These are phyloP conservation scores for Drosophila dives DNA, from an alignment of 2,888 invertebrate species.

Conservation along the genomic window DNA sequence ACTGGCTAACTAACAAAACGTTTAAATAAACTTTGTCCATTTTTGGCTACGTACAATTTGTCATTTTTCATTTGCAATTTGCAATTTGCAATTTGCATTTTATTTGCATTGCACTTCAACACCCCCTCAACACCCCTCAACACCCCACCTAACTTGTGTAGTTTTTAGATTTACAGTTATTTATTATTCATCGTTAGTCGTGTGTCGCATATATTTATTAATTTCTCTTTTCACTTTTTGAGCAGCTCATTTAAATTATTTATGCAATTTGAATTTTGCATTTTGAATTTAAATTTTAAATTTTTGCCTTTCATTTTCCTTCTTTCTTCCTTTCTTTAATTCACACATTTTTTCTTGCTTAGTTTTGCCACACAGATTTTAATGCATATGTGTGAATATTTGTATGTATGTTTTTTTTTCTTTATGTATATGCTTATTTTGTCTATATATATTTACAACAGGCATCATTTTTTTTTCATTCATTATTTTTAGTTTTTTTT, in stretches of 20 bases:
- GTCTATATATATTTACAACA: conserved; percentile 40
- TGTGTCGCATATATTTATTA: conserved; percentile 62
- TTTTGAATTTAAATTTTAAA: conserved; percentile 32
- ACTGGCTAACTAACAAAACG: conserved; percentile 68
- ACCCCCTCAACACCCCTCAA: neutral
- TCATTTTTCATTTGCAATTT: conserved; percentile 53
- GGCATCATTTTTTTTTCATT: conserved; percentile 13
- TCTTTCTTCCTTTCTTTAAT: neutral
- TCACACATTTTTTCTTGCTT: neutral
- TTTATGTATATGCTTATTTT: conserved; percentile 18
- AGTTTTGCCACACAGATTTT: conserved; percentile 23
- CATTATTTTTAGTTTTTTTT: neutral
- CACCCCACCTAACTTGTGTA: neutral
- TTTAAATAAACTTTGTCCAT: conserved; percentile 77
- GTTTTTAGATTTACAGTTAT: conserved; percentile 34
- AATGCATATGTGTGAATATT: conserved; percentile 11
- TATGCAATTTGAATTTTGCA: conserved; percentile 51
- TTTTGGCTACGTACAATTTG: conserved; percentile 64
- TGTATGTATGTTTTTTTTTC: conserved; percentile 8
- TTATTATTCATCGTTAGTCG: conserved; percentile 75
- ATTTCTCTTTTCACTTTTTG: conserved; percentile 56
- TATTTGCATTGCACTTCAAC: conserved; percentile 45
- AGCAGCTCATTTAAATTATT: conserved; percentile 62
- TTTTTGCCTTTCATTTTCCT: conserved; percentile 2
- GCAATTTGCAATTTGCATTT: conserved; percentile 65